phyloP scores from a whole-genome alignment of 2,113 vertebrate genomes.

The Stictonetta naevosa region DNA sequence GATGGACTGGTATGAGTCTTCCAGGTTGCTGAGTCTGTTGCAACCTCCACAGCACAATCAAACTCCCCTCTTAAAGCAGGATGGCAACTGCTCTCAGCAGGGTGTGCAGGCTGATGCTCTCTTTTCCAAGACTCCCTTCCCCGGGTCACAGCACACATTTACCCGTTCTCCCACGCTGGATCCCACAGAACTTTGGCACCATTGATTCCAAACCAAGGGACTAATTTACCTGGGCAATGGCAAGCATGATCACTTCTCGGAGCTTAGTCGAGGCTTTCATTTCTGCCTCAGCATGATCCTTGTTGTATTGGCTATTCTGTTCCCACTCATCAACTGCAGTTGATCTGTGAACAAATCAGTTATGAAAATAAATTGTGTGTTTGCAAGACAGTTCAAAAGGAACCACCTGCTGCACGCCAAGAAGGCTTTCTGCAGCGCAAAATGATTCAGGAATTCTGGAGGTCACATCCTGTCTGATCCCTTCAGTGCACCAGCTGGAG shows the following conservation, averaged over 20 bases:
- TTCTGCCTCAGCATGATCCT: constrained; percentile 81
- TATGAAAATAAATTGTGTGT: neutral
- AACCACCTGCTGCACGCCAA: neutral
- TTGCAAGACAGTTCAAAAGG: neutral
- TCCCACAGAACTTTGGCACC: neutral
- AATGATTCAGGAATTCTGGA: neutral
- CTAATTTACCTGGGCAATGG: constrained; percentile 82
- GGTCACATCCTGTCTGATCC: neutral
- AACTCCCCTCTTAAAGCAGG: neutral
- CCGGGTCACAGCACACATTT: neutral
- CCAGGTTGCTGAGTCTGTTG: neutral
- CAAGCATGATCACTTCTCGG: constrained; percentile 83
- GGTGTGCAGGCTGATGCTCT: rapidly evolving
- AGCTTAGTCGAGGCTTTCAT: constrained; percentile 79
- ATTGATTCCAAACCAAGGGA: neutral
- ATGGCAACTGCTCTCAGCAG: neutral
- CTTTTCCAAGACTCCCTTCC: neutral
- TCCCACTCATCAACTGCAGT: constrained; percentile 86
- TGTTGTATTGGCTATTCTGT: constrained; percentile 84
- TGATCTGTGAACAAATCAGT: constrained; percentile 74
- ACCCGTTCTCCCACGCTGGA: neutral
- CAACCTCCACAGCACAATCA: neutral
- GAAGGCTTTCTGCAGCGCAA: neutral
- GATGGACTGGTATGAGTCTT: rapidly evolving
- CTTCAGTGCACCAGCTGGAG: neutral